Conservation (phyloP, 2,888 invertebrate species). For the Tolmerus cingulatus region DNA sequence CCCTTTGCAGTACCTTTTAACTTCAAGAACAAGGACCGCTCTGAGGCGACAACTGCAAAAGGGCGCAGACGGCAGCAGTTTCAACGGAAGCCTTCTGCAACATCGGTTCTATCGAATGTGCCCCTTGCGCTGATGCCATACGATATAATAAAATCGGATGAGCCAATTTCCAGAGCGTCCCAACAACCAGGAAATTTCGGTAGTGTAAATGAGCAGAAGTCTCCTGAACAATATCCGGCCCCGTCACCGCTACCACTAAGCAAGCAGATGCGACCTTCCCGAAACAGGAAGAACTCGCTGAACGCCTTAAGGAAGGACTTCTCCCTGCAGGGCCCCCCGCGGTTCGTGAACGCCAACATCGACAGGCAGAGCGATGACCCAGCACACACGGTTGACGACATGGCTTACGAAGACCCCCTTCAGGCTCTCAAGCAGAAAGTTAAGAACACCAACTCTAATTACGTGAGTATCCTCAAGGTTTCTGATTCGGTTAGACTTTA, state of each 20-base stretch:
- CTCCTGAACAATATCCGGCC: constrained; percentile 29
- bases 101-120: not conserved
- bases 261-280: constrained; percentile 25
- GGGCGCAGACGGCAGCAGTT: not conserved
- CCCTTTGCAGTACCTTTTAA: not conserved
- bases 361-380: constrained; percentile 47
- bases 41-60: not conserved
- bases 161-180: not conserved
- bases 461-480: constrained; percentile 44
- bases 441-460: constrained; percentile 32
- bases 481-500: not conserved
- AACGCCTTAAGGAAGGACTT: constrained; percentile 37
- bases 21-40: not conserved
- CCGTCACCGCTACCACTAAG: not conserved
- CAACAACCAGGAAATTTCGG: constrained; percentile 7
- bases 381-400: constrained; percentile 18
- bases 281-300: constrained; percentile 43
- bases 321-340: constrained; percentile 1
- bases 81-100: not conserved
- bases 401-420: constrained; percentile 41
- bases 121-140: not conserved
- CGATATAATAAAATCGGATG: constrained; percentile 21
- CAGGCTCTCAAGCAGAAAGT: constrained; percentile 44
- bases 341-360: constrained; percentile 15
- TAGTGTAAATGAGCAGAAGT: constrained; percentile 17